A percentile compares a stretch with the other conserved stretches of the same genome.
Conservation (phyloP, 2,888 invertebrate species). For the Drosophila subsilvestris region DNA sequence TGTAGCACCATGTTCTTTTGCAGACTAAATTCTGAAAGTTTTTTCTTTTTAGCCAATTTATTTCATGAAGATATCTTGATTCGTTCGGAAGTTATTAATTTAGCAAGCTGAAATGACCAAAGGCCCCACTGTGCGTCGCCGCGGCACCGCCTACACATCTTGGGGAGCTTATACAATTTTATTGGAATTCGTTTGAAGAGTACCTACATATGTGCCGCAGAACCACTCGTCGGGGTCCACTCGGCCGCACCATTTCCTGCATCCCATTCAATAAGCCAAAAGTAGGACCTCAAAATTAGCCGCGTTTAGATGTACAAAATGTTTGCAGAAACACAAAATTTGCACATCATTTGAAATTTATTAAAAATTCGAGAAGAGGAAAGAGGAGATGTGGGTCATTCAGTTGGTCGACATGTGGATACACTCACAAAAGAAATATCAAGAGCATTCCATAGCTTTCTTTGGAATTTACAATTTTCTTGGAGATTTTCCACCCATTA, state of each 20-base stretch:
- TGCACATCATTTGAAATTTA: slow-evolving; percentile 63
- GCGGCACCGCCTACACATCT: slow-evolving; percentile 71
- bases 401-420: background rate
- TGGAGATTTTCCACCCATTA: too few species aligned
- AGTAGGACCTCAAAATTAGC: slow-evolving; percentile 30
- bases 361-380: slow-evolving; percentile 46
- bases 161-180: slow-evolving; percentile 66
- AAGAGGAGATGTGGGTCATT: too few species aligned
- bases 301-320: slow-evolving; percentile 8
- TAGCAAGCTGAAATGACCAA: too few species aligned
- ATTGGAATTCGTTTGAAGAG: slow-evolving; percentile 27
- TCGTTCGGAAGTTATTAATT: too few species aligned
- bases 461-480: too few species aligned
- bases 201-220: slow-evolving; percentile 9
- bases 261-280: slow-evolving; percentile 32
- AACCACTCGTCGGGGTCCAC: background rate
- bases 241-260: slow-evolving; percentile 7
- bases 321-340: slow-evolving; percentile 10
- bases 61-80: too few species aligned
- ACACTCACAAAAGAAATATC: background rate
- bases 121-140: too few species aligned
- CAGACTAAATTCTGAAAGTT: too few species aligned
- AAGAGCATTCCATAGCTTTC: too few species aligned
- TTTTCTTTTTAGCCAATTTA: too few species aligned
- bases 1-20: too few species aligned